Base-by-base conservation (phyloP, 2,888 invertebrate genomes). In the Cetonia aurata region DNA sequence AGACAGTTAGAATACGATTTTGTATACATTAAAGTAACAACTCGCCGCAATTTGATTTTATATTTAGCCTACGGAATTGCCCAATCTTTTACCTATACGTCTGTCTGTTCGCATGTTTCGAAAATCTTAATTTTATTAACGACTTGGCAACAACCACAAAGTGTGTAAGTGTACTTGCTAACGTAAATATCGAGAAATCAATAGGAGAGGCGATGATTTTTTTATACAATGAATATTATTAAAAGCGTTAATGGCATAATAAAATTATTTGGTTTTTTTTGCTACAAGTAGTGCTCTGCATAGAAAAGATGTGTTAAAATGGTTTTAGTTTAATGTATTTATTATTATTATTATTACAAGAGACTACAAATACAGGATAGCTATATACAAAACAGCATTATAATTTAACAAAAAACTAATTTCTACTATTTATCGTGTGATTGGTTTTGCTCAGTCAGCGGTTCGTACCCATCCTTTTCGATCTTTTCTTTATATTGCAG, bases 401-500 rank as follows among this genome's bases (percentile, higher is more conserved):
- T 15, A 53, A 66, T 68, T 50, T 50, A 41, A 67, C 56, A 67
- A 71, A 65, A 62, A 60, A 50, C 31, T 67, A 65, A 70, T 67
- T 71, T 57, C 60, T 75, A 41, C 17, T 62, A 4, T 37, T 10
- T 37, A 37, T 37, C 37, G 37, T 37, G 37, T 46, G 50, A 46
- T 10, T 52, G 74, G 79, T 86, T 79, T 74, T 80, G 79, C 75
- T 87, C 86, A 83, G 88, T 87, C 75, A 93, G 86, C 53, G 95
- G 95, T 83, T 96, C 95, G 86, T 90, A 94, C 85, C 96, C 96
- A 79, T 93, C 91, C 80, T 91, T 90, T 80, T 94, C 92, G 84
- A 97, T 91, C 87, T 92, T 92, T 79, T 93, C 92, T 86, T 96
- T 96, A 85, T 94, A 97, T 80, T 93, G 89, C 80, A 95, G 88